These are phyloP conservation scores for Mandrillus leucophaeus DNA, from an alignment of 2,113 vertebrate genomes.

Conservation along the genomic window DNA sequence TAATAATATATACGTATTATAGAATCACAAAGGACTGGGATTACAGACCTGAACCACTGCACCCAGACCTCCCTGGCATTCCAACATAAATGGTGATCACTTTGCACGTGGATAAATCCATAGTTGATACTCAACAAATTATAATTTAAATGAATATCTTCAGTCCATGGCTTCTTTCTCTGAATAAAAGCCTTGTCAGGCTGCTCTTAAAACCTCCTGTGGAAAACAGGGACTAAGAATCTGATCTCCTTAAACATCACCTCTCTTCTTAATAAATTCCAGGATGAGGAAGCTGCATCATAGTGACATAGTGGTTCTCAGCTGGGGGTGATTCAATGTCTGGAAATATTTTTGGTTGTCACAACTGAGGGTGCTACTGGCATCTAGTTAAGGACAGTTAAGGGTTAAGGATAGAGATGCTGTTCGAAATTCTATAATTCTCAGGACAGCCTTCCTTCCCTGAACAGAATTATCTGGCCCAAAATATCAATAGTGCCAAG, in stretches of 20 bases:
- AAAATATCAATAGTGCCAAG: neutral
- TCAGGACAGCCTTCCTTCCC: neutral
- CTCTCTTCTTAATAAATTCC: neutral
- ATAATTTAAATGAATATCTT: neutral
- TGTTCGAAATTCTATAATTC: neutral
- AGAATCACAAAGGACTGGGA: too few species aligned
- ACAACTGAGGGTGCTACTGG: neutral
- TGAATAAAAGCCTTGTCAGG: neutral
- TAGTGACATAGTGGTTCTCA: neutral
- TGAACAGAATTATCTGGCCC: conserved; percentile 38
- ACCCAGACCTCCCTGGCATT: neutral
- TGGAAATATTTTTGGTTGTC: neutral
- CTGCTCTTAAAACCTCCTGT: neutral
- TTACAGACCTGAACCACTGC: too few species aligned
- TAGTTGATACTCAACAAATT: neutral
- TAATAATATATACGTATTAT: too few species aligned
- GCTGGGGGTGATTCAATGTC: neutral
- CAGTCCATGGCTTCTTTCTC: neutral
- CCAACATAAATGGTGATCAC: neutral
- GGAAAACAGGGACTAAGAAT: neutral
- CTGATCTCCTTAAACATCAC: neutral
- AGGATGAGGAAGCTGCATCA: neutral
- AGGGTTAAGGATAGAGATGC: neutral
- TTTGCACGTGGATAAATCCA: neutral
- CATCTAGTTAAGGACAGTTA: neutral